phyloP scores from a whole-genome alignment of 2,888 invertebrate genomes.

The Drosophila mercatorum region DNA sequence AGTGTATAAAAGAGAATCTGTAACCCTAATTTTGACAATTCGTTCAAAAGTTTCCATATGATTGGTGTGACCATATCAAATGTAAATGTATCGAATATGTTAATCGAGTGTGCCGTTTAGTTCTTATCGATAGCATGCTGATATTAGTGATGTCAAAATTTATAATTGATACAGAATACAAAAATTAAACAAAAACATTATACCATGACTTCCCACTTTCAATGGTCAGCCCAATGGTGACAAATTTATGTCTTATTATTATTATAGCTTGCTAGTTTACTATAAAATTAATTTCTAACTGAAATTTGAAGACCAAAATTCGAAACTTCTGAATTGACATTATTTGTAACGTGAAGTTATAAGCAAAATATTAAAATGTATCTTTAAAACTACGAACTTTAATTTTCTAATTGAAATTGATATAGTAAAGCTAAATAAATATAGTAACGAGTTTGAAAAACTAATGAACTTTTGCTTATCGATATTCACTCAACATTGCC shows the following conservation, averaged over 20 bases:
- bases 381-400: too few species aligned
- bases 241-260: too few species aligned
- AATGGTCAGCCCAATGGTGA: too few species aligned
- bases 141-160: not conserved
- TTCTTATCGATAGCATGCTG: not conserved
- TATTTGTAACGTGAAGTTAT: too few species aligned
- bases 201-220: too few species aligned
- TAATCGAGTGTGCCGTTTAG: not conserved
- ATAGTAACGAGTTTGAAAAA: not conserved
- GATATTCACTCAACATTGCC: not conserved
- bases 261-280: too few species aligned
- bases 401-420: not conserved
- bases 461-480: not conserved
- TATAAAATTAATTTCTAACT: too few species aligned
- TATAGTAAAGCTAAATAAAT: not conserved
- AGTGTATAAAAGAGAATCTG: slow-evolving; percentile 18
- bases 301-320: too few species aligned
- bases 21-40: slow-evolving; percentile 37
- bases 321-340: too few species aligned
- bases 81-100: not conserved
- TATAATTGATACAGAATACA: too few species aligned
- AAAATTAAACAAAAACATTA: too few species aligned
- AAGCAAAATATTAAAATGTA: not conserved
- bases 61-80: slow-evolving; percentile 31
- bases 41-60: slow-evolving; percentile 39